phyloP scores from a whole-genome alignment of 2,113 vertebrate species.

The Tachuris rubrigastra region DNA sequence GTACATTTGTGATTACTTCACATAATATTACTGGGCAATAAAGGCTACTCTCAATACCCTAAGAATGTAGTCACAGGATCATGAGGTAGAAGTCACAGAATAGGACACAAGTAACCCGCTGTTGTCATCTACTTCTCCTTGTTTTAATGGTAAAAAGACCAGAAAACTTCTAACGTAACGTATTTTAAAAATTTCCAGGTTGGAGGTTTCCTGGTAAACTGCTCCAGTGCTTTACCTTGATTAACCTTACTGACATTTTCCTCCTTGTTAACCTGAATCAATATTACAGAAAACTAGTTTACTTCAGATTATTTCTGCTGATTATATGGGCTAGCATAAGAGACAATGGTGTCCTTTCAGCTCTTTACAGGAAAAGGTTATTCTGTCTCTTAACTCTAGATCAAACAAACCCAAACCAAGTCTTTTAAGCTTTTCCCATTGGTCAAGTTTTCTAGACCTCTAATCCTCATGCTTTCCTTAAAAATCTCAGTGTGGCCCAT shows the following conservation, averaged over 20 bases:
- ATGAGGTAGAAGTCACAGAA: background rate
- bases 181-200: background rate
- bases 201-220: background rate
- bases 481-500: background rate
- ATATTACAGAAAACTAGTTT: background rate
- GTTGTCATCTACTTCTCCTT: background rate
- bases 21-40: background rate
- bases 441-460: background rate
- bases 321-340: background rate
- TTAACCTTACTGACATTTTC: background rate
- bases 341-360: background rate
- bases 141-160: background rate
- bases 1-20: background rate
- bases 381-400: background rate
- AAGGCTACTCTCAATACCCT: background rate
- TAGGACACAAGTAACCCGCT: background rate
- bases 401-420: background rate
- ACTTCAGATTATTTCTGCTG: background rate
- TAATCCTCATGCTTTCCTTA: background rate
- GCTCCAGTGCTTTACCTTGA: background rate
- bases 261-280: background rate
- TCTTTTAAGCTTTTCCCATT: background rate
- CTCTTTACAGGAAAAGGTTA: background rate
- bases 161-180: background rate
- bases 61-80: background rate